phyloP scores from a whole-genome alignment of 2,113 vertebrate species.

The Saimiri boliviensis region DNA sequence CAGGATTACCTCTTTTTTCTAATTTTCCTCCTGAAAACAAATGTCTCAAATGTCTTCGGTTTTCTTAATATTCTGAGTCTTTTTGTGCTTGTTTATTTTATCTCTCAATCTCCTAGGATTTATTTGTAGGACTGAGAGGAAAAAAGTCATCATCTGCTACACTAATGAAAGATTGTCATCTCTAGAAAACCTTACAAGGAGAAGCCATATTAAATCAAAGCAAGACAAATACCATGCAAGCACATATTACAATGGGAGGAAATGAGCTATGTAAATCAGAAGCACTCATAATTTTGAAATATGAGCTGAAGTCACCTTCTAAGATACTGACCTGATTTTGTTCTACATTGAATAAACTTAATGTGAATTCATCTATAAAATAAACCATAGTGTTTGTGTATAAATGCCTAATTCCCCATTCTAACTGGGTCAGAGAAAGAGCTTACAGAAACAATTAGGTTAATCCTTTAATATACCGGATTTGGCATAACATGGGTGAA shows the following conservation, averaged over 20 bases:
- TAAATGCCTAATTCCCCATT: background rate
- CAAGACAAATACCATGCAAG: conserved; percentile 31
- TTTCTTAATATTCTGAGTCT: background rate
- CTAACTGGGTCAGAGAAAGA: background rate
- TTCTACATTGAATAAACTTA: conserved; percentile 32
- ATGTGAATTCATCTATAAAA: conserved; percentile 27
- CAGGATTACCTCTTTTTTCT: background rate
- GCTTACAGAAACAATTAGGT: background rate
- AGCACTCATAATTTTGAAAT: conserved; percentile 39
- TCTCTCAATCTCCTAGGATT: background rate
- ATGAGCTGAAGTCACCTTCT: background rate
- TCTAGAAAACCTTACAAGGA: background rate
- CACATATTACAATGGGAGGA: conserved; percentile 11
- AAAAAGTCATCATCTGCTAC: background rate
- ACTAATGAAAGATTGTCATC: conserved; percentile 29
- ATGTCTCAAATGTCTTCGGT: background rate
- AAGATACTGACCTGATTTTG: background rate
- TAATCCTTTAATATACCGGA: conserved; percentile 10
- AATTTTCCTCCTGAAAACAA: background rate
- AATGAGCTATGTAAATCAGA: conserved; percentile 53
- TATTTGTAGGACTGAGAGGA: background rate
- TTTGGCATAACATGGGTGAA: background rate
- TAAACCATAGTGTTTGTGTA: background rate
- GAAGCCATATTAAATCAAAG: conserved; percentile 41
- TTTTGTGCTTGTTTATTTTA: background rate